Evolutionary conservation across 2,113 vertebrate species (phyloP).

Genomic region (Microcebus griseorufus): DNA sequence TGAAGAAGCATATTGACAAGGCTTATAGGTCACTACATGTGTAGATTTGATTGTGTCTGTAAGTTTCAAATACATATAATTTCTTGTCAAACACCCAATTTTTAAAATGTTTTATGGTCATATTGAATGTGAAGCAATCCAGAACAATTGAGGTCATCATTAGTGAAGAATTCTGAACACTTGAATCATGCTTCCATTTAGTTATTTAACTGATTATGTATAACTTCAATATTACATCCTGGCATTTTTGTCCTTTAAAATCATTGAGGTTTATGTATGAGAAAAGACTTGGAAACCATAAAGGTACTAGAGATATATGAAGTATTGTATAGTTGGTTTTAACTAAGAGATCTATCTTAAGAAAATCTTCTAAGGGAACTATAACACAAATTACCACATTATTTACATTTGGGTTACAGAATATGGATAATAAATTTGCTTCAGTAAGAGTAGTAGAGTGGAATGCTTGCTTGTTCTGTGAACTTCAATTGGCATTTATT

Average conservation of each 20-base stretch:
- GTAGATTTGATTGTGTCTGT: slow-evolving; percentile 13
- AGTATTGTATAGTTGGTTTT: neutral
- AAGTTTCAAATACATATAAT: slow-evolving; percentile 9
- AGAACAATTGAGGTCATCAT: neutral
- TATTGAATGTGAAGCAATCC: slow-evolving; percentile 7
- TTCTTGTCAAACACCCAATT: neutral
- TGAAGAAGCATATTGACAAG: neutral
- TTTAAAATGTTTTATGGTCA: neutral
- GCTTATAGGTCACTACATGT: neutral
- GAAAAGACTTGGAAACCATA: slow-evolving; percentile 30
- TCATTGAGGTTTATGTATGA: neutral
- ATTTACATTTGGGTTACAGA: neutral
- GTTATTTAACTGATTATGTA: slow-evolving; percentile 16
- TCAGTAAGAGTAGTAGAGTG: neutral
- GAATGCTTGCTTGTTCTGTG: neutral
- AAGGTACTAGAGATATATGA: neutral
- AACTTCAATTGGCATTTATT: neutral
- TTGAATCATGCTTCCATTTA: neutral
- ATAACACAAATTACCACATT: neutral
- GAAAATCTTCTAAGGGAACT: neutral
- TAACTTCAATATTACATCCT: slow-evolving; percentile 22
- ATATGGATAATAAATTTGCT: neutral
- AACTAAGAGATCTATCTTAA: neutral
- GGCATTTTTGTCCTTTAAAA: neutral
- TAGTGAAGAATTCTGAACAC: slow-evolving; percentile 34